Percentiles rank a stretch among this genome's conserved stretches.
Evolutionary conservation across 2,888 invertebrate species (phyloP).

Genomic region (Philereme transversata): DNA sequence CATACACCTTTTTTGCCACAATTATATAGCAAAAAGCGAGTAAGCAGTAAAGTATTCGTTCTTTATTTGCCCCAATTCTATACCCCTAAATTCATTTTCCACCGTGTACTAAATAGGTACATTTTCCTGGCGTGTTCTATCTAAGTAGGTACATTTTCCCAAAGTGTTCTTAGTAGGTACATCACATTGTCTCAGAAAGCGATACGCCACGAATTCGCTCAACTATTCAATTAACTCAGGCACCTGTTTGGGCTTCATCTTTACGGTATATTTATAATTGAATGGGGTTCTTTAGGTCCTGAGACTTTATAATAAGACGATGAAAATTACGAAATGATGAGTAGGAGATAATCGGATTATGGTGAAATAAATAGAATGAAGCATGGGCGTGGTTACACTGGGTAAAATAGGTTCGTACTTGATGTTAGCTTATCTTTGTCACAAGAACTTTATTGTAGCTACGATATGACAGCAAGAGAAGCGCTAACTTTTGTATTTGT

Average conservation of each 20-base stretch:
- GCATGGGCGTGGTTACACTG: no score
- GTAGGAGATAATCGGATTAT: constrained; percentile 20
- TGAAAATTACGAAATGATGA: constrained; percentile 22
- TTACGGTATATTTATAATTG: constrained; percentile 35
- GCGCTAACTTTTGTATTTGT: no score
- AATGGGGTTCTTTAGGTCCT: constrained; percentile 19
- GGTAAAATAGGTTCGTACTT: no score
- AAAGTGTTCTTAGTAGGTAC: constrained; percentile 18
- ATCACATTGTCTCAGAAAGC: constrained; percentile 38
- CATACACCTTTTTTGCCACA: no score
- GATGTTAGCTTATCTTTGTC: no score
- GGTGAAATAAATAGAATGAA: constrained; percentile 2
- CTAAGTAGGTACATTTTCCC: constrained; percentile 19
- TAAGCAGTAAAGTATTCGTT: no score
- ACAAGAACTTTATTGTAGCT: no score
- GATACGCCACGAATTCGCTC: constrained; percentile 44
- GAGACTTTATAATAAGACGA: constrained; percentile 13
- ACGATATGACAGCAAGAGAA: no score
- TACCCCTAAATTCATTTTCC: background rate
- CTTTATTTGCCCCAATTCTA: no score
- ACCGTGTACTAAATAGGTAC: background rate
- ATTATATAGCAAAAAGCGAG: no score
- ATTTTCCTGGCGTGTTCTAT: constrained; percentile 1
- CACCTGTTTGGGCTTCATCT: constrained; percentile 39
- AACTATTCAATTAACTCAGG: constrained; percentile 41